Evolutionary conservation across 2,113 vertebrate species (phyloP), one percentile per base, ranked within the genome.

Genomic region (Passer domesticus): DNA sequence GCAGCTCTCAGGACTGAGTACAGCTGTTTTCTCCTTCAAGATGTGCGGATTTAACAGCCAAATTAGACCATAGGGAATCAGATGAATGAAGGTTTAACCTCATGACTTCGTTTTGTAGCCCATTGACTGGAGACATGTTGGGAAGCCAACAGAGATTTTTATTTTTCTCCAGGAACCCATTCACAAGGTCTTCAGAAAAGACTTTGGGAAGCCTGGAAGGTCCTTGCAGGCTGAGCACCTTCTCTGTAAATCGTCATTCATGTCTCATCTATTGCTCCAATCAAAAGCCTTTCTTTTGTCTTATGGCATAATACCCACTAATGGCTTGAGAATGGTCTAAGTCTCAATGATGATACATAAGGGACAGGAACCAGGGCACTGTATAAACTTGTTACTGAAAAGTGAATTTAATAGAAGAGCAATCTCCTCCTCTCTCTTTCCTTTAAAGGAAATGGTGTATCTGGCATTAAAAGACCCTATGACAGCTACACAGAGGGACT

Each of bases 401-500:
- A 43, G 7, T 66, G 50, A 86, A 68, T 58, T 88, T 46, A 83
- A 74, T 22, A 67, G 59, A 78, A 56, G 24, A 84, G 7, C 30
- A 80, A 39, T 41, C 56, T 84, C 28, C 0, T 0, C 6, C 31
- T 44, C 62, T 90, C 22, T 78, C 68, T 77, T 88, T 60, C 47
- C 53, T 81, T 75, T 68, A 53, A 87, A 82, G 49, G 69, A 84
- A 87, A 79, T 13, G 6, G 5, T 19, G 23, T 58, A 43, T 79
- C 39, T 0, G 27, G 15, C 0, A 0, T 66, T 80, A 85, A 62
- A 73, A 52, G 6, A 11, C 21, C 10, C 22, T 28, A 1, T 44
- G 27, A 35, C 33, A 79, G 37, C 16, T 62, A 46, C n/a, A 19
- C 13, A 50, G 35, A 67, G 7, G 41, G 33, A 73, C 35, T 92